Percentiles rank a stretch among this genome's conserved stretches.
These are phyloP conservation scores for Lasioglossum figueresi DNA, from an alignment of 2,888 invertebrate genomes.

Conservation along the genomic window DNA sequence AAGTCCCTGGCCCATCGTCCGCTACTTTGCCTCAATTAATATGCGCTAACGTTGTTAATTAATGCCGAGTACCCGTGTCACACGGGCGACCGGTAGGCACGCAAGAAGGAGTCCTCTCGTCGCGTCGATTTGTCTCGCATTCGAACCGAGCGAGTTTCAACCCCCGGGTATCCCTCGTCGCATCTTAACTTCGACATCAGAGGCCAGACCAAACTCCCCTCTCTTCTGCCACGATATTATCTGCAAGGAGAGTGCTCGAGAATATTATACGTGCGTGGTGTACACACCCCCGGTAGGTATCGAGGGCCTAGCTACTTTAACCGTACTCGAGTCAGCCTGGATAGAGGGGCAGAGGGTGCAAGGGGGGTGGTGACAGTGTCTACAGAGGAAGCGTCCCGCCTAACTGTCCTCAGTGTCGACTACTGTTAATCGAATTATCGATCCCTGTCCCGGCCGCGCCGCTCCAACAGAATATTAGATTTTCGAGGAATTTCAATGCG, in stretches of 20 bases:
- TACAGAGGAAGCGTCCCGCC: conserved; percentile 60
- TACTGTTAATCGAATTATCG: conserved; percentile 80
- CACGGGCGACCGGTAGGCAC: conserved; percentile 36
- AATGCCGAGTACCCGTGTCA: conserved; percentile 70
- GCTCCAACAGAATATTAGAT: conserved; percentile 74
- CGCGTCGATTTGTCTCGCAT: conserved; percentile 52
- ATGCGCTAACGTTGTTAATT: conserved; percentile 79
- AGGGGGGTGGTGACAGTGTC: conserved; percentile 1
- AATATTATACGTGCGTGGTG: conserved; percentile 77
- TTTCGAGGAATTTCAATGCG: conserved; percentile 73
- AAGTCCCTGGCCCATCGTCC: conserved; percentile 47
- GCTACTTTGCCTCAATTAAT: conserved; percentile 79
- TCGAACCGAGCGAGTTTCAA: conserved; percentile 43
- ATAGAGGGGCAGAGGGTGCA: neutral
- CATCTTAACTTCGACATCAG: conserved; percentile 76
- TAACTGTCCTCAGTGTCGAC: conserved; percentile 71
- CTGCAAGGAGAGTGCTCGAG: conserved; percentile 79
- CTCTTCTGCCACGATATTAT: conserved; percentile 74
- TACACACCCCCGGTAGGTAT: conserved; percentile 55
- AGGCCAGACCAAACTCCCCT: conserved; percentile 61
- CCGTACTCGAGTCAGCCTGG: conserved; percentile 58
- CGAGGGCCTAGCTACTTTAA: conserved; percentile 68
- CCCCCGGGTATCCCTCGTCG: conserved; percentile 36
- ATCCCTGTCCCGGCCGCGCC: conserved; percentile 66
- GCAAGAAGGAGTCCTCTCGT: conserved; percentile 44